A percentile compares a stretch with the other conserved stretches of the same genome.
These are phyloP conservation scores for Stichopus horrens DNA, from an alignment of 53 echinoderm and acorn worm genomes.

Conservation along the genomic window DNA sequence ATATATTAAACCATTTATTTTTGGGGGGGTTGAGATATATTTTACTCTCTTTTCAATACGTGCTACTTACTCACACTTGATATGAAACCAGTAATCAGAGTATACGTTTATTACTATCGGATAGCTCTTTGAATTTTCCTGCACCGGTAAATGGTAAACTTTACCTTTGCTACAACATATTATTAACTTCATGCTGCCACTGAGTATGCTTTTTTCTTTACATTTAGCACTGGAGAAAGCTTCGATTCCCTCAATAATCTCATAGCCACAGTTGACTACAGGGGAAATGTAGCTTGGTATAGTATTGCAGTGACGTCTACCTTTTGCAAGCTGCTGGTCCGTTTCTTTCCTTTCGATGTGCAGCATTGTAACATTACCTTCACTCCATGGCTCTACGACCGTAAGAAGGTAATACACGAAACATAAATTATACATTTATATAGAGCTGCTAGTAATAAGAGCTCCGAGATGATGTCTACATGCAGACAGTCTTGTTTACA, in stretches of 20 bases:
- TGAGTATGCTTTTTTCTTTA: not conserved
- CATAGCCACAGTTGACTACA: conserved; percentile 36
- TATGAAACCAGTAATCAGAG: too few relatives aligned
- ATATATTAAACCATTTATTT: not conserved
- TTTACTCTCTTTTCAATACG: not conserved
- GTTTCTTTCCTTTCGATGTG: conserved; percentile 40
- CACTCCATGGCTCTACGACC: conserved; percentile 32
- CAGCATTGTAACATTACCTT: conserved; percentile 35
- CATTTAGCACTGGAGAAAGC: conserved; percentile 23
- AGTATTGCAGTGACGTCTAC: conserved; percentile 13
- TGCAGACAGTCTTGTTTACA: too few relatives aligned
- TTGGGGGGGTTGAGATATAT: not conserved
- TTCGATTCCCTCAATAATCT: conserved; percentile 14
- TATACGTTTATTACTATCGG: too few relatives aligned
- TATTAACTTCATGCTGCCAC: too few relatives aligned
- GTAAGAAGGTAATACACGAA: not conserved
- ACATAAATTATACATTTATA: not conserved
- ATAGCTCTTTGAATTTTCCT: too few relatives aligned
- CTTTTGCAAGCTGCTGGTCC: conserved; percentile 34
- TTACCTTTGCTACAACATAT: too few relatives aligned
- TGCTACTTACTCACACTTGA: too few relatives aligned
- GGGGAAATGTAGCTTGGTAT: conserved; percentile 13
- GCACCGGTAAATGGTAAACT: too few relatives aligned
- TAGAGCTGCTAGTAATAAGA: not conserved
- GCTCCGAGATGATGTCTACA: too few relatives aligned